Conservation (phyloP, 1,140 invertebrate species). For the Elymnias hypermnestra region DNA sequence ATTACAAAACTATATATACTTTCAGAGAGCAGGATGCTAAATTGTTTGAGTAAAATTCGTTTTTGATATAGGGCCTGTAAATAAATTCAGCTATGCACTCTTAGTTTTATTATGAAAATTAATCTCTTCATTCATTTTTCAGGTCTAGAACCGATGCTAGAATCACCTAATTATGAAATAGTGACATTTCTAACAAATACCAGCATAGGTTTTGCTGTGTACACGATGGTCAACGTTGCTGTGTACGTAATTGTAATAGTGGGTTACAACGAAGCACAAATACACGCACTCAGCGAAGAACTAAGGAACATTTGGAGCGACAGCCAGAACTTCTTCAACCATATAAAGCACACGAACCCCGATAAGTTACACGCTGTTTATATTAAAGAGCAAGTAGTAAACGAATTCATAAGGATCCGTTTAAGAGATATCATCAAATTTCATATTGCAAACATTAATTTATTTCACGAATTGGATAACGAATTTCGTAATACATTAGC, state of each 20-base stretch:
- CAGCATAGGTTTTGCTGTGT: slow-evolving; percentile 25
- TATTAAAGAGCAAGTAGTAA: slow-evolving; percentile 16
- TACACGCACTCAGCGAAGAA: slow-evolving; percentile 38
- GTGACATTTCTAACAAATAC: slow-evolving; percentile 16
- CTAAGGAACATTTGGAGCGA: slow-evolving; percentile 35
- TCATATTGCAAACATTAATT: slow-evolving; percentile 31
- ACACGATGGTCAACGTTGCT: slow-evolving; percentile 27
- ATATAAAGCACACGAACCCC: neutral
- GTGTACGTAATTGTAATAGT: slow-evolving; percentile 33
- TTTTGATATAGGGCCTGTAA: too few relatives aligned
- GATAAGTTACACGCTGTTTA: neutral
- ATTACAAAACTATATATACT: too few relatives aligned
- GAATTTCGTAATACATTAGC: slow-evolving; percentile 8
- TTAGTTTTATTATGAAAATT: too few relatives aligned
- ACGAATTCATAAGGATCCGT: slow-evolving; percentile 30
- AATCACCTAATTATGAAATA: slow-evolving; percentile 44
- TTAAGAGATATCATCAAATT: slow-evolving; percentile 28
- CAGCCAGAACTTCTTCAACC: slow-evolving; percentile 12
- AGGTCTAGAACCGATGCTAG: slow-evolving; percentile 17
- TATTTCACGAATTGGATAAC: slow-evolving; percentile 25
- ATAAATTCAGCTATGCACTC: too few relatives aligned
- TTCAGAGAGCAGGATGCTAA: too few relatives aligned
- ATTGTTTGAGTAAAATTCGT: too few relatives aligned
- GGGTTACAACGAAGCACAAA: slow-evolving; percentile 43
- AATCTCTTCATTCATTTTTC: neutral